Base-by-base conservation (phyloP, 2,113 vertebrate genomes). In the Mugil cephalus region DNA sequence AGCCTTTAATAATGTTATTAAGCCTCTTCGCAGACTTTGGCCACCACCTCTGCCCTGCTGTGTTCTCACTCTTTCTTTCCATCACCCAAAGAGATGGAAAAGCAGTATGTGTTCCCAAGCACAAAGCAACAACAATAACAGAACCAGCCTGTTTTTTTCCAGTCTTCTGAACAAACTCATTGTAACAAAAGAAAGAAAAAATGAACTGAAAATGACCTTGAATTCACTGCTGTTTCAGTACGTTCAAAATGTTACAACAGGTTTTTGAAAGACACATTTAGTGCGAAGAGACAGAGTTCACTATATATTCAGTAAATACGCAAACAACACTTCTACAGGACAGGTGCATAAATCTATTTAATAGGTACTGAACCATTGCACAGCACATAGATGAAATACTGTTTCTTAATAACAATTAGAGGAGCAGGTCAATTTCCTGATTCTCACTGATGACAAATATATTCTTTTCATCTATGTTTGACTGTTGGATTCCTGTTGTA, bases 1-100 rank as follows among this genome's bases (percentile, higher is more conserved):
- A 39, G 67, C 61, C 69, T 87, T 72, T 84, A 76, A 90, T 90
- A 89, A 88, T 88, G 86, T 82, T 88, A 89, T 93, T 87, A 92
- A 80, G 56, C 73, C 85, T 87, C 79, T 84, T 88, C 76, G 45
- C 71, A 68, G 64, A 52, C 55, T 76, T 72, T 74, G 63, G 67
- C 78, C 83, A 67, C 58, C 82, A 72, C 82, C 54, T 48, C 69
- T 81, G 60, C 46, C 80, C 84, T 40, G 82, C 87, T 88, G 87
- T 66, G 82, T 59, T 83, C 70, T 70, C 67, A 24, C 43, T 74
- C 66, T 65, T 69, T 71, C 74, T 74, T 64, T 68, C 58, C 55
- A 64, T 87, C 82, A 75, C 34, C 68, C 46, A 54, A 55, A 58
- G 74, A 85, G 66, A 84, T 62, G 66, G 72, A 77, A 74, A 53